These are phyloP conservation scores for Chrysogorgia sp. DNA, from an alignment of 92 coral and sea anemone genomes.

Conservation along the genomic window DNA sequence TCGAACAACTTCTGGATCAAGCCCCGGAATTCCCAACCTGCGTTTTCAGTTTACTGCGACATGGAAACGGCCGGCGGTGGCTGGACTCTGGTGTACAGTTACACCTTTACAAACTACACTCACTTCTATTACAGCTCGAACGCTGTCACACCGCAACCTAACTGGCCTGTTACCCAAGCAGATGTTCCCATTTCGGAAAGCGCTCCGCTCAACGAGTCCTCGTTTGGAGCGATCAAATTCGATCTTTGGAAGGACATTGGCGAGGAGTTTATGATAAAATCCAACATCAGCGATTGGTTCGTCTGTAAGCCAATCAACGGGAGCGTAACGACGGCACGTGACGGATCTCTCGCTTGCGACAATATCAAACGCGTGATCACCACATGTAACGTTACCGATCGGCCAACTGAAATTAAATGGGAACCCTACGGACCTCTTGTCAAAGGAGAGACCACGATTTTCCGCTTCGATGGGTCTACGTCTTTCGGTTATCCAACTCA, in stretches of 20 bases:
- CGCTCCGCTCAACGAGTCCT: conserved; percentile 60
- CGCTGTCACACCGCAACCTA: conserved; percentile 71
- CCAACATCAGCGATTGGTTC: conserved; percentile 79
- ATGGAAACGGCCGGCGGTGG: conserved; percentile 64
- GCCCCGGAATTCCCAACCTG: conserved; percentile 39
- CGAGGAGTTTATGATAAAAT: conserved; percentile 64
- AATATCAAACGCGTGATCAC: conserved; percentile 48
- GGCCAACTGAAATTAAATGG: conserved; percentile 24
- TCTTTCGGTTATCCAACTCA: conserved; percentile 56
- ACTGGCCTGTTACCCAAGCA: conserved; percentile 54
- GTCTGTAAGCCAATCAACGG: conserved; percentile 60
- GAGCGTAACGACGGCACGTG: conserved; percentile 42
- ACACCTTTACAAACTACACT: conserved; percentile 66
- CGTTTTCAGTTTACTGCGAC: conserved; percentile 66
- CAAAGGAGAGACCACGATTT: conserved; percentile 35
- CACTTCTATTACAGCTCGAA: conserved; percentile 49
- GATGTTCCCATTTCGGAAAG: conserved; percentile 47
- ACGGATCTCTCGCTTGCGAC: conserved; percentile 57
- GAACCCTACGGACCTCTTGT: conserved; percentile 16
- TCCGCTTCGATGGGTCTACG: conserved; percentile 58
- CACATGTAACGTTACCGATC: conserved; percentile 17
- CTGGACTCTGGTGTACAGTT: conserved; percentile 68
- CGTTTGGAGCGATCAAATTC: conserved; percentile 65
- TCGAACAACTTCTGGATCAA: conserved; percentile 66
- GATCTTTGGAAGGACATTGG: conserved; percentile 62